Evolutionary conservation across 2,797 vertebrate species (phyloP), one percentile per base, ranked within the genome.

Genomic region (Streptopelia turtur): DNA sequence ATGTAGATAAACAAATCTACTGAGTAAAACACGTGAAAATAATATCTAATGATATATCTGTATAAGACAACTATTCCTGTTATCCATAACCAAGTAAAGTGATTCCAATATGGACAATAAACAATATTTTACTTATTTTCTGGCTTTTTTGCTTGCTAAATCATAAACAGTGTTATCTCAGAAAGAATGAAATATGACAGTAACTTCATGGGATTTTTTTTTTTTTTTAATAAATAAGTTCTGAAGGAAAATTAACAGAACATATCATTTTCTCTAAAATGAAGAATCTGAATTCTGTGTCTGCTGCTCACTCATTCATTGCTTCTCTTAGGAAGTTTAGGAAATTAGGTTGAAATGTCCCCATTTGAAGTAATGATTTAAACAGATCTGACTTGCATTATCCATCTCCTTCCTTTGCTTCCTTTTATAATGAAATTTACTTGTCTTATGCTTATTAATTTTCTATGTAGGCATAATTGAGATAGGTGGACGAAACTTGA

Each of bases 361-460:
- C 5, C 7, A 60, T 92, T 71, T 89, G 52, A 87, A 90, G 86
- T 43, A 87, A 83, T 52, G 47, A 64, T 45, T 95, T 88, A 59
- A 88, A 59, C 39, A 82, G 15, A 8, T 76, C 59, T 87, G 30
- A 68, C 23, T 77, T 91, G 31, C 25, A 57, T 60, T 49, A 90
- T 89, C 68, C 24, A 60, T 91, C 41, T 82, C n/a, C 35, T 71
- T 77, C 87, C 88, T 85, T 78, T 85, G 30, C 85, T 87, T 90
- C 31, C 37, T 84, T 93, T 91, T 81, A 8, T 87, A 66, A 94
- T 55, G 83, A 95, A 96, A 91, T 87, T 75, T 93, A 90, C 84
- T 72, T 75, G 35, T 91, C 71, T 41, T 81, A 11, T 77, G 6
- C 52, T 45, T 50, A 75, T 95, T 95, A 95, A 95, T 87, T 92